Base-by-base conservation (phyloP, 2,113 vertebrate genomes). In the Phalacrocorax aristotelis region DNA sequence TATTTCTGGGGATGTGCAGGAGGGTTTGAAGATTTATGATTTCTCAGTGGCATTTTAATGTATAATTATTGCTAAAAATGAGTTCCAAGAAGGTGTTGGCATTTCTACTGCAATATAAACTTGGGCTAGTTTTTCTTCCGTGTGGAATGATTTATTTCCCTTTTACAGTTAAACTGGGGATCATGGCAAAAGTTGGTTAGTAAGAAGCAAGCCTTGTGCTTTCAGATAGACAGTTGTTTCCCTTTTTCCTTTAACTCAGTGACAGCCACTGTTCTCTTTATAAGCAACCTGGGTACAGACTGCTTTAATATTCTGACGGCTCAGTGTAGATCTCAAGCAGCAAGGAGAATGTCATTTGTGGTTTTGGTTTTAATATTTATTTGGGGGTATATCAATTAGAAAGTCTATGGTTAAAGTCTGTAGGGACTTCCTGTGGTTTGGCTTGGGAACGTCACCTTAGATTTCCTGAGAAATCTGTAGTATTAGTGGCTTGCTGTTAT, bases 281-380 rank as follows among this genome's bases (percentile, higher is more conserved):
- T 70, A 76, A 69, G 60, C 30, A 76, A n/a, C 23, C 6, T 55
- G 54, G 19, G 34, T 80, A 85, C 34, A 89, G 42, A 48, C 26
- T 83, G 20, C 46, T 90, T 91, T 80, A 93, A 70, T 74, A 83
- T 85, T 87, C 58, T 48, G 49, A 71, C 54, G 83, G n/a, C 19
- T 66, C 27, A 25, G 29, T 34, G 17, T 69, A 70, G 66, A 79
- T 36, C 74, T 85, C 62, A 70, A 55, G 54, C 42, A 80, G 26
- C 44, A 89, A 91, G 46, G 13, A 80, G 26, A 93, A 90, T 66
- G 32, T 36, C 9, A 88, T 66, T 68, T 90, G 81, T 70, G 91
- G 95, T 15, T 88, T 95, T 72, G 55, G 46, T 74, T 95, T 94
- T 91, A 80, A 65, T 90, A 89, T 85, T 95, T 95, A 87, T 95